Conservation (phyloP, 2,888 invertebrate species). For the Hipparchia semele region DNA sequence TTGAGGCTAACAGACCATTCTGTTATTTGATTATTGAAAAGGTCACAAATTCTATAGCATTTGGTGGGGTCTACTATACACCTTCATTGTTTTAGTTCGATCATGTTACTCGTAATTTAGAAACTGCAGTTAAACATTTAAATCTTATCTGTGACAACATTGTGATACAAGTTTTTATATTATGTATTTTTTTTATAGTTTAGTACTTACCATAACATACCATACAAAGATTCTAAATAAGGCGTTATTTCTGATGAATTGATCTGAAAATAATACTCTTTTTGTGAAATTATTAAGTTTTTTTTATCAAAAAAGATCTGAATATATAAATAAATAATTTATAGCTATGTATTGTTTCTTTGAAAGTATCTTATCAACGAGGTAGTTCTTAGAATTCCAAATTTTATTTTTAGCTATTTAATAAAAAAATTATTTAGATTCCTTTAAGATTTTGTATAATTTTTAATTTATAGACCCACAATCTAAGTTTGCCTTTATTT, state of each 20-base stretch:
- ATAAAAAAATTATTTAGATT: too few relatives aligned
- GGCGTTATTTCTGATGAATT: neutral
- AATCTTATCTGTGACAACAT: slow-evolving; percentile 12
- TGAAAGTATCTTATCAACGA: neutral
- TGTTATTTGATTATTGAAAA: slow-evolving; percentile 87
- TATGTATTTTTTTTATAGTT: neutral
- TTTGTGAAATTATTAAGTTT: neutral
- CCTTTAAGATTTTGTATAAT: too few relatives aligned
- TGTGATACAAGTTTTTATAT: slow-evolving; percentile 14
- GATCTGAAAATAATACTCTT: neutral
- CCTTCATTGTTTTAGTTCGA: slow-evolving; percentile 60
- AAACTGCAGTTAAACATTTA: neutral
- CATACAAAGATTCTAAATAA: neutral
- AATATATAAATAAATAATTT: slow-evolving; percentile 6
- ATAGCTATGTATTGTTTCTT: neutral
- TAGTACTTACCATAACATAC: neutral
- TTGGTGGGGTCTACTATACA: slow-evolving; percentile 68
- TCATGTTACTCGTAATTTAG: slow-evolving; percentile 21
- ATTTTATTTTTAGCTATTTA: too few relatives aligned
- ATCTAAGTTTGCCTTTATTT: too few relatives aligned
- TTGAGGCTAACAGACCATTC: slow-evolving; percentile 86
- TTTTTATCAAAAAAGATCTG: neutral
- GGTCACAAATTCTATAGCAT: slow-evolving; percentile 71
- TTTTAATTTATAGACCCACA: too few relatives aligned
- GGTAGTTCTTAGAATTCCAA: too few relatives aligned